A percentile compares a stretch with the other conserved stretches of the same genome.
These are phyloP conservation scores for Pristis pectinata DNA, from an alignment of 2,797 vertebrate species.

Conservation along the genomic window DNA sequence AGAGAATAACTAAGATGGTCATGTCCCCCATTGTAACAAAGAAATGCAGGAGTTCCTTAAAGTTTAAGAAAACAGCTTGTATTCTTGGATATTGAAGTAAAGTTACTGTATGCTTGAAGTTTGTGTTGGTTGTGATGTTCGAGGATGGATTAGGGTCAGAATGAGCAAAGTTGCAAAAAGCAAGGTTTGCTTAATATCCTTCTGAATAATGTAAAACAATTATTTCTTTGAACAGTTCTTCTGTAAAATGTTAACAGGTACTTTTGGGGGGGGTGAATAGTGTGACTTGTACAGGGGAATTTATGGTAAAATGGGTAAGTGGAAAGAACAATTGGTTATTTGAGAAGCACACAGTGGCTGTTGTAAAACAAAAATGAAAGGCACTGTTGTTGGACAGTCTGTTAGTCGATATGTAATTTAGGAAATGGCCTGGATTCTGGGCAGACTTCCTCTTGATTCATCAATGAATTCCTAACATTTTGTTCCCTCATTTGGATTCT, in stretches of 20 bases:
- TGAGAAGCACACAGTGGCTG: not conserved
- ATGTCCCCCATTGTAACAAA: no score
- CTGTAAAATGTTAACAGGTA: not conserved
- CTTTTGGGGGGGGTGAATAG: not conserved
- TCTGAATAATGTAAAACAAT: not conserved
- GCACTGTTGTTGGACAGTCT: not conserved
- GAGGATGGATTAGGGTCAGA: not conserved
- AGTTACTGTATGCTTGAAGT: not conserved
- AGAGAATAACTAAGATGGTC: no score
- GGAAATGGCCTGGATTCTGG: slow-evolving; percentile 19
- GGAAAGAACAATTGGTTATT: not conserved
- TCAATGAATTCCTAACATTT: slow-evolving; percentile 35
- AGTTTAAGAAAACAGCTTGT: no score
- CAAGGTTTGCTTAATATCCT: not conserved
- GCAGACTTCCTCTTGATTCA: not conserved
- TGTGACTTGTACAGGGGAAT: not conserved
- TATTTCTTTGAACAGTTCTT: not conserved
- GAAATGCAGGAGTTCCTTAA: no score
- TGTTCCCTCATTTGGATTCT: slow-evolving; percentile 7
- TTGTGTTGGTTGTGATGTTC: not conserved
- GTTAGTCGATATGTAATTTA: not conserved
- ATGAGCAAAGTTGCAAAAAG: not conserved
- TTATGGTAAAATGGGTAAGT: not conserved
- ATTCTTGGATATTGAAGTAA: not conserved
- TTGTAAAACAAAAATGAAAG: slow-evolving; percentile 12